Base-by-base conservation (phyloP, 1,140 invertebrate species). In the Dreissena rostriformis region DNA sequence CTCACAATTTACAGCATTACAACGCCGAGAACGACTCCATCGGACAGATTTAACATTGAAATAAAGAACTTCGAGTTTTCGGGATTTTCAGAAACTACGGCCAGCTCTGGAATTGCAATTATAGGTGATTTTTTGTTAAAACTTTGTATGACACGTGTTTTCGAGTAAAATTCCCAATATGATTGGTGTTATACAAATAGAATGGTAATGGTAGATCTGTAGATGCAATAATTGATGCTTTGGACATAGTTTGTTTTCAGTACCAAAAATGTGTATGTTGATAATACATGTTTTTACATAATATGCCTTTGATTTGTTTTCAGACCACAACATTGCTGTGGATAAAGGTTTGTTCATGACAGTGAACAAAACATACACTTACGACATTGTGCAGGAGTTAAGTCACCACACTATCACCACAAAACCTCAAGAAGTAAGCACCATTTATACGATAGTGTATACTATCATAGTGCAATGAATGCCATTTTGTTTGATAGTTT, bases 1-100 rank as follows among this genome's bases (percentile, higher is more conserved):
- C 17, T 11, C 2, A 61, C 12, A n/a, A n/a, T 61, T 61, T 61
- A 61, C 12, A 79, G 76, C 71, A 61, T 51, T 80, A 57, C 65
- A 80, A 80, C 49, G 77, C 77, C 5, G 77, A 80, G 53, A 70
- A 61, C 14, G 77, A 80, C n/a, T 66, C 66, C 2, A 80, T 80
- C 49, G 17, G 77, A 80, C 22, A 63, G 15, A 22, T 57, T 80
- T 66, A n/a, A 11, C 0, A 29, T 29, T 24, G 26, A 22, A 67
- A 28, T 70, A 22, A 70, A 79, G 57, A 68, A 79, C 28, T 79
- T 79, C 28, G 76, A 52, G 22, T 79, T 79, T 49, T 49, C 65
- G 10, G 76, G 76, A 28, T 68, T 79, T 22, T 39, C 39, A 39
- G 76, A 70, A 17, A 52, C n/a, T 11, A 0, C 49, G 24, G 57